Evolutionary conservation across 2,113 vertebrate species (phyloP), one percentile per base, ranked within the genome.

Genomic region (Echinops telfairi): DNA sequence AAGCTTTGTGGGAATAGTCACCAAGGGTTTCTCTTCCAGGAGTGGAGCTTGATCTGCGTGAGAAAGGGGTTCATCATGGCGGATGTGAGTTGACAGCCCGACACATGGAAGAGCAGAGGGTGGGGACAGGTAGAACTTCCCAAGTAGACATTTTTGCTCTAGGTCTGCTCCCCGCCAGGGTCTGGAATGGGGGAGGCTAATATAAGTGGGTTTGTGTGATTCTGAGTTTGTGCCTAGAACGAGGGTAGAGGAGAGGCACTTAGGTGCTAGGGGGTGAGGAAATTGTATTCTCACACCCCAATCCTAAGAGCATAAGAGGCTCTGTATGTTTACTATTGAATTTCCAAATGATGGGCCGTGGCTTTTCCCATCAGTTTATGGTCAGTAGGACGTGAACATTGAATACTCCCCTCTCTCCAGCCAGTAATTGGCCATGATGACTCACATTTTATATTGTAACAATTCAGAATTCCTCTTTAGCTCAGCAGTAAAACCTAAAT

Each of bases 61-160:
- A 93, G 84, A 27, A 90, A 76, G 93, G 96, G 93, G 86, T 73
- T 95, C 97, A 15, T 93, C 97, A 97, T 97, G 97, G 97, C 97
- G 88, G 97, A 97, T 93, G 97, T 97, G 95, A 97, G 97, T 97
- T 88, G 70, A 81, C 76, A 70, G 57, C 66, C 73, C 53, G 4
- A 19, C 77, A 12, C 68, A 1, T 25, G 43, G 31, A 58, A 62
- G 31, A 38, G 78, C 82, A 62, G 62, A 79, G 68, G 23, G 22
- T 29, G 88, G 31, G n/a, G 25, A 58, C 83, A 38, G 4, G 31
- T 2, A 12, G 68, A 53, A 19, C 70, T 85, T 64, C 40, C 77
- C 62, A n/a, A 29, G 23, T 58, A 57, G 77, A 82, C 71, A 22
- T 73, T 27, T 9, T 27, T 76, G n/a, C 43, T 86, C 64, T 27